Percentiles rank a stretch among this genome's conserved stretches.
Conservation (phyloP, 2,888 invertebrate genomes). For the Leucoptera coffeella region DNA sequence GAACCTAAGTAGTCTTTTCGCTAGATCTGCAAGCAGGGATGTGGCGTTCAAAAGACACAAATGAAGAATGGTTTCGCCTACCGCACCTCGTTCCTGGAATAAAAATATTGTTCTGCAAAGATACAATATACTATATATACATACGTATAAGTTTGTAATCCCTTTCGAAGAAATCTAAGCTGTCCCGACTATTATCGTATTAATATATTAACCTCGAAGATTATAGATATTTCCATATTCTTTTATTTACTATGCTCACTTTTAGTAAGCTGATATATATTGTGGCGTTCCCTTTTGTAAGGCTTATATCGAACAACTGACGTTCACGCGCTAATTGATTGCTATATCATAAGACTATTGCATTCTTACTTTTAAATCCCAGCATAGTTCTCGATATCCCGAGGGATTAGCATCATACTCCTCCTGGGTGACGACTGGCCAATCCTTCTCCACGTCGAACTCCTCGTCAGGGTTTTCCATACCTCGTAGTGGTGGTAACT, state of each 20-base stretch:
- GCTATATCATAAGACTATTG: slow-evolving; percentile 5
- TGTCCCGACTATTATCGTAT: too few relatives aligned
- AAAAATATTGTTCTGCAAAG: too few relatives aligned
- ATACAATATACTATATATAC: too few relatives aligned
- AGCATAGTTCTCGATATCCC: slow-evolving; percentile 80
- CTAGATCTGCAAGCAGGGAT: slow-evolving; percentile 86
- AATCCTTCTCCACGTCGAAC: slow-evolving; percentile 75
- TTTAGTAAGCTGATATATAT: too few relatives aligned
- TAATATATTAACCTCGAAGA: too few relatives aligned
- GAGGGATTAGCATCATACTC: slow-evolving; percentile 61
- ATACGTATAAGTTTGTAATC: too few relatives aligned
- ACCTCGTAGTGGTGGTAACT: slow-evolving; percentile 68
- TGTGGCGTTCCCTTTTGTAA: too few relatives aligned
- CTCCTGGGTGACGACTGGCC: slow-evolving; percentile 58
- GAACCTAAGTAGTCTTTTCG: slow-evolving; percentile 82
- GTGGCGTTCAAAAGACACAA: slow-evolving; percentile 89
- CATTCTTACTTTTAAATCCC: slow-evolving; percentile 67
- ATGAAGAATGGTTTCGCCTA: slow-evolving; percentile 93
- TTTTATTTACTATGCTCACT: too few relatives aligned
- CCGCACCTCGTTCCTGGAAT: slow-evolving; percentile 81
- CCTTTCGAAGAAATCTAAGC: too few relatives aligned
- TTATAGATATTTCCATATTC: too few relatives aligned
- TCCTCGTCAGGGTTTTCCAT: slow-evolving; percentile 84
- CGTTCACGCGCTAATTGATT: too few relatives aligned
- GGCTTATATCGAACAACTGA: too few relatives aligned